Percentiles rank a stretch among this genome's conserved stretches.
Evolutionary conservation across 1,140 invertebrate genomes (phyloP).

Genomic region (Proales similis): DNA sequence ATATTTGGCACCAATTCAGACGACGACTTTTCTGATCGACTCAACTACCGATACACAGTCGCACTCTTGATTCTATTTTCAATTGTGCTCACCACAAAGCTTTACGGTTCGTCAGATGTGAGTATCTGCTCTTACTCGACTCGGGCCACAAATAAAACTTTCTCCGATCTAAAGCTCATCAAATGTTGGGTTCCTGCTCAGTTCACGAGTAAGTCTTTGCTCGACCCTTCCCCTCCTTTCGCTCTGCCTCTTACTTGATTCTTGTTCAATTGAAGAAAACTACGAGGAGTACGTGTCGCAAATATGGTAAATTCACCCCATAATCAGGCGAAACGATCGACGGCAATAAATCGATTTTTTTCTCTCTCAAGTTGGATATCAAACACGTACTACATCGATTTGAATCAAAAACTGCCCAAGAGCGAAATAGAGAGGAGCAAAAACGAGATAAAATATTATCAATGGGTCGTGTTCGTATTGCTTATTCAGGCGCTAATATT

Average conservation of each 20-base stretch:
- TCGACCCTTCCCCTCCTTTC: not conserved
- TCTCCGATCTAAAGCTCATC: constrained; percentile 20
- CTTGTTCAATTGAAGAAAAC: not conserved
- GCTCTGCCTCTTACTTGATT: not conserved
- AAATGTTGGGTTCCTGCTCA: constrained; percentile 38
- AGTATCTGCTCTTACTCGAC: not conserved
- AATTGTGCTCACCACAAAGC: constrained; percentile 35
- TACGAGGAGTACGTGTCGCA: constrained; percentile 22
- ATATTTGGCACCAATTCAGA: constrained; percentile 24
- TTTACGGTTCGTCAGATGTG: constrained; percentile 20
- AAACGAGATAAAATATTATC: constrained; percentile 39
- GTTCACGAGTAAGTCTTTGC: constrained; percentile 1
- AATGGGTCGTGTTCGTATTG: constrained; percentile 40
- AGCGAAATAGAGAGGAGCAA: constrained; percentile 2
- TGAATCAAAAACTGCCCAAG: constrained; percentile 33
- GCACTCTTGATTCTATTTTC: constrained; percentile 29
- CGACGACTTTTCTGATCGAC: constrained; percentile 34
- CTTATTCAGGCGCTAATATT: constrained; percentile 40
- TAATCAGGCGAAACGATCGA: not conserved
- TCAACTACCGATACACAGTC: constrained; percentile 38
- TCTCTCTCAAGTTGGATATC: constrained; percentile 30
- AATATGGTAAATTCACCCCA: not conserved
- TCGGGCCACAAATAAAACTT: not conserved
- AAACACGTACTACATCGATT: constrained; percentile 33
- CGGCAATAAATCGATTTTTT: not conserved